Conservation (phyloP, 2,888 invertebrate genomes). For the Tenthredo amoena region DNA sequence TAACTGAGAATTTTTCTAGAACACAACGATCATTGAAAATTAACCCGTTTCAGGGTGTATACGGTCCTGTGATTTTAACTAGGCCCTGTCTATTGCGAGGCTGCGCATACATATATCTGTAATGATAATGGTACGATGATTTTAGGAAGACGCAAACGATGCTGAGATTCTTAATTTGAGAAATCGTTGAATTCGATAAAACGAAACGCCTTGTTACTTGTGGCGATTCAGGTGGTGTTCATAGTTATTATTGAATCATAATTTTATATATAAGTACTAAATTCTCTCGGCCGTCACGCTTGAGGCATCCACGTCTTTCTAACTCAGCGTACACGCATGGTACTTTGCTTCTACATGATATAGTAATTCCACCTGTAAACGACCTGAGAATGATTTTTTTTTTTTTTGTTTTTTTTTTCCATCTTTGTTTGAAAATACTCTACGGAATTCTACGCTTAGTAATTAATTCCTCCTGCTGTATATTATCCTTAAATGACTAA, state of each 20-base stretch:
- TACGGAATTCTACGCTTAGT: constrained; percentile 12
- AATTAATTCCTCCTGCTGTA: not conserved
- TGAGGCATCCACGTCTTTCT: constrained; percentile 20
- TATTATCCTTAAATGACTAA: constrained; percentile 54
- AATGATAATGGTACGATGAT: not conserved
- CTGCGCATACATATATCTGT: not conserved
- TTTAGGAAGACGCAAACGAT: constrained; percentile 18
- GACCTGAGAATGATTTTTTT: constrained; percentile 28
- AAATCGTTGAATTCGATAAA: constrained; percentile 15
- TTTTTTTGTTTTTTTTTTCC: not conserved
- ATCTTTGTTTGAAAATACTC: constrained; percentile 19
- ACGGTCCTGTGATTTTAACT: not conserved
- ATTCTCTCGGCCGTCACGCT: not conserved
- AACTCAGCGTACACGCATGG: not conserved
- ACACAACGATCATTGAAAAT: not conserved
- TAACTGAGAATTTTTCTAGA: not conserved
- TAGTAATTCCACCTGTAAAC: constrained; percentile 23
- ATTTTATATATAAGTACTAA: not conserved
- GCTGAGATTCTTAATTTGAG: constrained; percentile 7
- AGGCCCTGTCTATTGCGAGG: not conserved
- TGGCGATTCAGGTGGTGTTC: not conserved
- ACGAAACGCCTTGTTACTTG: not conserved
- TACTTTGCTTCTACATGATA: not conserved
- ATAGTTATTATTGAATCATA: not conserved
- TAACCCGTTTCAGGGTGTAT: not conserved